phyloP scores from a whole-genome alignment of 2,888 invertebrate species.

The Platycheirus rosarum region DNA sequence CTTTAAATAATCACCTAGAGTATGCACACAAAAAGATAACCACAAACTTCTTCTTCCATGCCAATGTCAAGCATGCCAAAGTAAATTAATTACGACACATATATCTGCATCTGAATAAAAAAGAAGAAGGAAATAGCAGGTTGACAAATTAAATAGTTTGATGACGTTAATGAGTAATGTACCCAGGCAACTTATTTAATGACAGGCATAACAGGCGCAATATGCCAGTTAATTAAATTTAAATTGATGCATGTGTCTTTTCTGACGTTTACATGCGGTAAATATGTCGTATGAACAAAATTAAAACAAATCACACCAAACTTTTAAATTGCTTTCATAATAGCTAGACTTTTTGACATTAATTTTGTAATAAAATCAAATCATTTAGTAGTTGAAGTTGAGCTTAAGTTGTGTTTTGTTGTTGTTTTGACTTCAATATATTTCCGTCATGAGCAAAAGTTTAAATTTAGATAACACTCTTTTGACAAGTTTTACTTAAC shows the following conservation, averaged over 20 bases:
- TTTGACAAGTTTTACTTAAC: too few relatives aligned
- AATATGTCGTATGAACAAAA: background rate
- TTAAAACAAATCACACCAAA: slow-evolving; percentile 5
- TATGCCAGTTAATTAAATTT: slow-evolving; percentile 34
- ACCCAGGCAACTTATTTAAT: slow-evolving; percentile 22
- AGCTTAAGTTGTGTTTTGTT: slow-evolving; percentile 1
- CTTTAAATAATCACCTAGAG: slow-evolving; percentile 45
- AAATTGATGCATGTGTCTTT: slow-evolving; percentile 28
- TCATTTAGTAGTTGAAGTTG: background rate
- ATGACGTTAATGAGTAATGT: slow-evolving; percentile 31
- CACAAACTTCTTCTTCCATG: slow-evolving; percentile 8
- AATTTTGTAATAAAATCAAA: background rate
- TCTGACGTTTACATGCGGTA: slow-evolving; percentile 12
- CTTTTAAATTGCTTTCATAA: background rate
- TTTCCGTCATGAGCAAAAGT: background rate
- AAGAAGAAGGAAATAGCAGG: background rate
- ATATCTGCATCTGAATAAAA: background rate
- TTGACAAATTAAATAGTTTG: slow-evolving; percentile 24
- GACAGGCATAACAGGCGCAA: slow-evolving; percentile 8
- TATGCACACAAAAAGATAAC: background rate
- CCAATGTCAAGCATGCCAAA: background rate
- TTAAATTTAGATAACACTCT: too few relatives aligned
- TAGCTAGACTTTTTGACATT: slow-evolving; percentile 10
- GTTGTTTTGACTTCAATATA: background rate
- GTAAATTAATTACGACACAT: slow-evolving; percentile 6